Conservation (phyloP, 2,113 vertebrate species). For the Perognathus longimembris region DNA sequence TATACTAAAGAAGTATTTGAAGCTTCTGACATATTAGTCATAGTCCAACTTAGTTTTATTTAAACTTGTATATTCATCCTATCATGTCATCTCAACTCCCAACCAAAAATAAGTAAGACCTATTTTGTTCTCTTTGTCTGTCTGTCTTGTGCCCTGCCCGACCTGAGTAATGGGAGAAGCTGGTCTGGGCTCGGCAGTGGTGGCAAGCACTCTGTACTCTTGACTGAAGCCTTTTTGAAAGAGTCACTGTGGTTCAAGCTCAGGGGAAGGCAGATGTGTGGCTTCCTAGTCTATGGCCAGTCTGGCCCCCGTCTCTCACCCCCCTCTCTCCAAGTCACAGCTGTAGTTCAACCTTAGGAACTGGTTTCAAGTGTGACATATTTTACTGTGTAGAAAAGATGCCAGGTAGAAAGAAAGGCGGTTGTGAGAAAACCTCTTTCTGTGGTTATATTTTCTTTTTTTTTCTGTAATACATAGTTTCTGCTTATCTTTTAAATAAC, state of each 20-base stretch:
- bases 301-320: neutral
- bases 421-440: neutral
- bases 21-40: neutral
- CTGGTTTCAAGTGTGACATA: fast-evolving
- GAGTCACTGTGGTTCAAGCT: neutral
- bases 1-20: neutral
- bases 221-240: neutral
- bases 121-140: neutral
- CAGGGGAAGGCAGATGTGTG: neutral
- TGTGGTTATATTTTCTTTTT: neutral
- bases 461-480: neutral
- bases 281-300: neutral
- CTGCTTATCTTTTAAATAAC: neutral
- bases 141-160: neutral
- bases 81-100: neutral
- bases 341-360: neutral
- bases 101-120: neutral
- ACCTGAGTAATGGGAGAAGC: neutral
- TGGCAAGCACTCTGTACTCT: neutral
- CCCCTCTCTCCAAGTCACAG: neutral
- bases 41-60: neutral
- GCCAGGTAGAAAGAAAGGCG: neutral
- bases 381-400: neutral
- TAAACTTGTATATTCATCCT: neutral
- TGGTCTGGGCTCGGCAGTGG: neutral